phyloP scores from a whole-genome alignment of 2,797 vertebrate species.

The Dallia pectoralis region DNA sequence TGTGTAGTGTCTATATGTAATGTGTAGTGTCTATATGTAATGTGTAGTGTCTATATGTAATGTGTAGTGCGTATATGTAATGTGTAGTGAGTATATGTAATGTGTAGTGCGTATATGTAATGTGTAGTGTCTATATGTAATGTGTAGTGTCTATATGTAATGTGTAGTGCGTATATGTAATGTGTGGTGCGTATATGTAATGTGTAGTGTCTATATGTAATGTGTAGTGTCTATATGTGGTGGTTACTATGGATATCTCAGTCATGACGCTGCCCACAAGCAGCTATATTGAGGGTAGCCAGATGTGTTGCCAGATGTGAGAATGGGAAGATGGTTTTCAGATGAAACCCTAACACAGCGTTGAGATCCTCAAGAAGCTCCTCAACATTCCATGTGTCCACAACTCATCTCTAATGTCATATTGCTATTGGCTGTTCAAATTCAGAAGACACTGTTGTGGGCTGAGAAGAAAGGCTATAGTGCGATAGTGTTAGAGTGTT shows the following conservation, averaged over 20 bases:
- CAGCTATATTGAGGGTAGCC: constrained; percentile 43
- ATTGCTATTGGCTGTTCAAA: constrained; percentile 27
- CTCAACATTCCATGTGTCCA: constrained; percentile 39
- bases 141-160: no score
- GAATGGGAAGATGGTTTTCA: constrained; percentile 62
- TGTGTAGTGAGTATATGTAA: no score
- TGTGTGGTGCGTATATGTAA: no score
- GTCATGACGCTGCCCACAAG: constrained; percentile 43
- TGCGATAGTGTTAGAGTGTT: no score
- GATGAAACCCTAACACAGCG: constrained; percentile 52
- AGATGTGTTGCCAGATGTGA: constrained; percentile 51
- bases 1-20: no score
- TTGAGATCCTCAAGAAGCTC: constrained; percentile 46
- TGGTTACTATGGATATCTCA: constrained; percentile 49
- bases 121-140: no score
- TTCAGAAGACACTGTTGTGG: background rate
- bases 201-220: constrained; percentile 8
- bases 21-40: no score
- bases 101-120: no score
- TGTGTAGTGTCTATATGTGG: constrained; percentile 40
- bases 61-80: no score
- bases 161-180: no score
- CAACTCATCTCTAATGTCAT: constrained; percentile 38
- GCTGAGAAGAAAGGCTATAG: constrained; percentile 43
- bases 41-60: no score